Percentiles rank a stretch among this genome's conserved stretches.
Conservation (phyloP, 2,888 invertebrate species). For the Agrypnus murinus region DNA sequence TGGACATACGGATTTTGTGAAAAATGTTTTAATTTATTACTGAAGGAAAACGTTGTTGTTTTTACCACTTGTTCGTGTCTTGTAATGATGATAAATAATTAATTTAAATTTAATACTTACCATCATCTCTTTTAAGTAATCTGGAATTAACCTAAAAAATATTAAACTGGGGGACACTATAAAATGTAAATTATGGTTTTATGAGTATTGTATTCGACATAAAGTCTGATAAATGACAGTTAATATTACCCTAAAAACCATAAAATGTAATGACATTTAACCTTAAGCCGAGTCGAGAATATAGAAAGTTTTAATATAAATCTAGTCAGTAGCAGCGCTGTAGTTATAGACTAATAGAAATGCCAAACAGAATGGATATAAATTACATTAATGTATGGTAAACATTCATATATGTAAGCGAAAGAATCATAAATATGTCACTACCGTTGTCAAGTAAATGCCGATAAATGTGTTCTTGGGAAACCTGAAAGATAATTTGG, state of each 20-base stretch:
- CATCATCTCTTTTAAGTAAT: slow-evolving; percentile 4
- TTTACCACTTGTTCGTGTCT: no score
- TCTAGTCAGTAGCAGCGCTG: slow-evolving; percentile 67
- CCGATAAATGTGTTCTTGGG: slow-evolving; percentile 72
- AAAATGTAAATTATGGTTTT: slow-evolving; percentile 26
- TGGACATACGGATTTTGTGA: no score
- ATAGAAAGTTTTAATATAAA: slow-evolving; percentile 67
- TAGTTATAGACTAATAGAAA: slow-evolving; percentile 71
- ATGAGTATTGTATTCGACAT: slow-evolving; percentile 39
- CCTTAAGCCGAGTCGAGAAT: slow-evolving; percentile 65
- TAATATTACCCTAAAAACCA: slow-evolving; percentile 46
- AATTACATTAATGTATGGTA: slow-evolving; percentile 72
- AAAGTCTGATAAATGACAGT: slow-evolving; percentile 43
- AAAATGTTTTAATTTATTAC: no score
- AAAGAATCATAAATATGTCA: slow-evolving; percentile 72
- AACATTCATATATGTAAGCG: slow-evolving; percentile 71
- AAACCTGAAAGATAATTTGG: slow-evolving; percentile 61
- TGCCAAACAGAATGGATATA: slow-evolving; percentile 71
- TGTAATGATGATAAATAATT: no score
- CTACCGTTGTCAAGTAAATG: slow-evolving; percentile 72
- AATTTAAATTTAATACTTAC: not conserved
- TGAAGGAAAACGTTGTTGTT: no score
- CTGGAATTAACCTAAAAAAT: slow-evolving; percentile 35
- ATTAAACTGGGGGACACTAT: slow-evolving; percentile 5
- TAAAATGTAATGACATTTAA: slow-evolving; percentile 63